phyloP scores from a whole-genome alignment of 1,140 invertebrate species.

The Trypoxylus dichotomus region DNA sequence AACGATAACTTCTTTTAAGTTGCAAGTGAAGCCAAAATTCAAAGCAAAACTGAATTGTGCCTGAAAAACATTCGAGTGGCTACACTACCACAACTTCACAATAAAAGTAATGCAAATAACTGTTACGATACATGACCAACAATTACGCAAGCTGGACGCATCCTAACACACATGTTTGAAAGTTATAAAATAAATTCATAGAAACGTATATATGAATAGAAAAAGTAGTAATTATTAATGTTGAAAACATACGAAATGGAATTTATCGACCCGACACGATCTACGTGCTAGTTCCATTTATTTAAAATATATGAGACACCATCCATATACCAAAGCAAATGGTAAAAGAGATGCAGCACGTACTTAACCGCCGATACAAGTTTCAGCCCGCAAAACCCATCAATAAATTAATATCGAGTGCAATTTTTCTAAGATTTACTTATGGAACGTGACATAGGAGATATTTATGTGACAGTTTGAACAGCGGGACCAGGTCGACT shows the following conservation, averaged over 20 bases:
- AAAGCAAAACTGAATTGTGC: too few species aligned
- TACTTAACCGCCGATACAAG: background rate
- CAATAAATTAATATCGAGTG: conserved; percentile 17
- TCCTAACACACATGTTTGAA: too few species aligned
- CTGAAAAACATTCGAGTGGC: too few species aligned
- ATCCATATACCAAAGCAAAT: background rate
- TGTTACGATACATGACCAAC: too few species aligned
- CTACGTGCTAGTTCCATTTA: background rate
- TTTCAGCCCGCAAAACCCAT: background rate
- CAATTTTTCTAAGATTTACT: conserved; percentile 11
- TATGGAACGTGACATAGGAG: conserved; percentile 9
- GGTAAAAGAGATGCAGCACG: background rate
- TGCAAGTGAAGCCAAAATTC: too few species aligned
- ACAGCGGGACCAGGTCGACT: background rate
- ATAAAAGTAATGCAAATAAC: too few species aligned
- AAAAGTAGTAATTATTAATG: background rate
- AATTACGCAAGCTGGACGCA: too few species aligned
- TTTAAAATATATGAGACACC: conserved; percentile 1
- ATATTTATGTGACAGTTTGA: conserved; percentile 12
- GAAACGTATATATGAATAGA: too few species aligned
- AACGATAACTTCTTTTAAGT: too few species aligned
- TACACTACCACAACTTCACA: too few species aligned
- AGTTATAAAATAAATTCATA: too few species aligned
- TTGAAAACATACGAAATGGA: background rate
- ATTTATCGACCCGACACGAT: background rate